These are phyloP conservation scores for Euleptes europaea DNA, from an alignment of 2,113 vertebrate species.

Conservation along the genomic window DNA sequence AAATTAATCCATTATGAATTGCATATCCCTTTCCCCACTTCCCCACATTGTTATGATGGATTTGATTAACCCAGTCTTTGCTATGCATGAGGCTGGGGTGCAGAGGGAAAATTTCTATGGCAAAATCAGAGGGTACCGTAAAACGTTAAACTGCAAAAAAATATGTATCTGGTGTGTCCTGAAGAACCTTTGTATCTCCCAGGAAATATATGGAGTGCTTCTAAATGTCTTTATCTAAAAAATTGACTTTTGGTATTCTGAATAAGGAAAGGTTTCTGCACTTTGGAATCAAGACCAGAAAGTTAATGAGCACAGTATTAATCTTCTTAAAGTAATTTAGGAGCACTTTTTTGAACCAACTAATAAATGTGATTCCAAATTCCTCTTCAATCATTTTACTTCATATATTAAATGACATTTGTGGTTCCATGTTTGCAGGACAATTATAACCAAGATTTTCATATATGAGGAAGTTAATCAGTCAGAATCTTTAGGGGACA, in stretches of 20 bases:
- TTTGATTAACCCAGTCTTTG: slow-evolving; percentile 48
- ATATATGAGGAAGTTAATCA: slow-evolving; percentile 7
- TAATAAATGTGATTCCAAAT: slow-evolving; percentile 27
- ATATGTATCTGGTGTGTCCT: background rate
- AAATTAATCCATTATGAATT: slow-evolving; percentile 57
- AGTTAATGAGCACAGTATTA: slow-evolving; percentile 43
- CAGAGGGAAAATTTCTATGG: background rate
- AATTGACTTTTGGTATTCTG: background rate
- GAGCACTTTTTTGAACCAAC: slow-evolving; percentile 34
- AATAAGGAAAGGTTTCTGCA: slow-evolving; percentile 17
- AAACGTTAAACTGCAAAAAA: background rate
- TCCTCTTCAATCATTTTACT: slow-evolving; percentile 46
- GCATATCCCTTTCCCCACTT: slow-evolving; percentile 32
- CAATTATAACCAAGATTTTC: slow-evolving; percentile 43
- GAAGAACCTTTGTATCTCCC: background rate
- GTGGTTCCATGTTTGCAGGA: slow-evolving; percentile 30
- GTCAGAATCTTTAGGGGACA: slow-evolving; percentile 9
- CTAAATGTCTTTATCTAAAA: slow-evolving; percentile 29
- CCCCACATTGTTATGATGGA: slow-evolving; percentile 9
- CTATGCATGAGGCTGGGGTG: background rate
- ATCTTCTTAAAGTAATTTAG: slow-evolving; percentile 45
- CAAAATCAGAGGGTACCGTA: background rate
- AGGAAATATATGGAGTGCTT: slow-evolving; percentile 8
- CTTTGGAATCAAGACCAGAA: slow-evolving; percentile 38
- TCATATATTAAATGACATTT: slow-evolving; percentile 25